Percentiles rank a stretch among this genome's conserved stretches.
These are phyloP conservation scores for Endotricha flammealis DNA, from an alignment of 2,888 invertebrate species.

Conservation along the genomic window DNA sequence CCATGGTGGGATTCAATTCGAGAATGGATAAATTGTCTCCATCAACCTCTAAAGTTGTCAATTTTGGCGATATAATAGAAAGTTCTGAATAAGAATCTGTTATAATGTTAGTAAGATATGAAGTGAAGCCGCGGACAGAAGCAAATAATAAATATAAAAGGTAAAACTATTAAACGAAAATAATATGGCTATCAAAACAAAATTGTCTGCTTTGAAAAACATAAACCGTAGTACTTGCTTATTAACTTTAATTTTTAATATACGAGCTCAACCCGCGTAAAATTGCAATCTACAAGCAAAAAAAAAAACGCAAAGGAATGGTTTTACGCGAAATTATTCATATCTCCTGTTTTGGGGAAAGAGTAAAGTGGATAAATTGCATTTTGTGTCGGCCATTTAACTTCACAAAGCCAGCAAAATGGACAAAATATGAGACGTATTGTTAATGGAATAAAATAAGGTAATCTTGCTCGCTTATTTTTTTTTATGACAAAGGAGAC, in stretches of 20 bases:
- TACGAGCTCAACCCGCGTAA: constrained; percentile 67
- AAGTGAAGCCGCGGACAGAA: no score
- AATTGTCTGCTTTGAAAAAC: constrained; percentile 24
- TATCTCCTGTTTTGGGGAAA: constrained; percentile 15
- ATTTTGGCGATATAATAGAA: no score
- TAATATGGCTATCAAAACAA: constrained; percentile 24
- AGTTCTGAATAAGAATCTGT: no score
- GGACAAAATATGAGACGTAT: neutral
- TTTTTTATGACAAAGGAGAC: no score
- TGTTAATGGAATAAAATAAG: no score
- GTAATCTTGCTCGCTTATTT: no score
- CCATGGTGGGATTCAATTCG: no score
- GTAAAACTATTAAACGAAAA: no score
- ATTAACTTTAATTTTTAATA: constrained; percentile 77
- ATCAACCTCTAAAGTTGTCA: no score
- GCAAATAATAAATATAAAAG: no score
- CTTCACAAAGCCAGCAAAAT: constrained; percentile 1
- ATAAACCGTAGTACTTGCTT: constrained; percentile 49
- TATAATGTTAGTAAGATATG: no score
- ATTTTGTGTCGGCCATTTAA: constrained; percentile 4
- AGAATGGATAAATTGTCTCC: no score
- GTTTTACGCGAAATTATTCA: constrained; percentile 27
- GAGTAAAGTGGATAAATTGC: constrained; percentile 10
- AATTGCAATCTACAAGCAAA: constrained; percentile 63
- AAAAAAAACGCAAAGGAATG: constrained; percentile 43